Percentiles rank a stretch among this genome's conserved stretches.
phyloP scores from a whole-genome alignment of 2,888 invertebrate genomes.

The Heliconius ethilla region DNA sequence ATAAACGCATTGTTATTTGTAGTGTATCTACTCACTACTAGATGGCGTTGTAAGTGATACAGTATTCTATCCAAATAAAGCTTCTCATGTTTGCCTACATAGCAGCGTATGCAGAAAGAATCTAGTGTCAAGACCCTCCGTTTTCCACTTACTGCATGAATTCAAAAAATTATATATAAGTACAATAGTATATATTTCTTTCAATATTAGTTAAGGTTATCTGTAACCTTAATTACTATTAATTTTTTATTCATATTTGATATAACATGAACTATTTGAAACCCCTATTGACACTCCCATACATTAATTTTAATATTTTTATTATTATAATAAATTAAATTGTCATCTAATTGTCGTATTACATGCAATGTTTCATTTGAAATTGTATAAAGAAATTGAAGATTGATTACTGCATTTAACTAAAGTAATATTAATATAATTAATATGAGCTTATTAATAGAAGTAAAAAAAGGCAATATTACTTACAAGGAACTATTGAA shows the following conservation, averaged over 20 bases:
- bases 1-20: not conserved
- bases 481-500: not conserved
- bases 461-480: not conserved
- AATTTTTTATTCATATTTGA: not conserved
- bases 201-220: not conserved
- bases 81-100: not conserved
- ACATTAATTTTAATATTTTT: not conserved
- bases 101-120: not conserved
- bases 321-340: constrained; percentile 6
- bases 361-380: constrained; percentile 8
- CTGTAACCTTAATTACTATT: not conserved
- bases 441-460: not conserved
- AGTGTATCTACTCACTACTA: constrained; percentile 7
- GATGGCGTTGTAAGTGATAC: constrained; percentile 1
- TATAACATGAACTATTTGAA: not conserved
- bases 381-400: not conserved
- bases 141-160: not conserved
- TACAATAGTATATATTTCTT: not conserved
- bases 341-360: not conserved
- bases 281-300: not conserved
- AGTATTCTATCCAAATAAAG: not conserved
- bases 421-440: not conserved
- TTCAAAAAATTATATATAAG: not conserved
- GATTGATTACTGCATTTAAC: constrained; percentile 6
- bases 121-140: not conserved